A percentile compares a stretch with the other conserved stretches of the same genome.
These are phyloP conservation scores for Drosophila watanabei DNA, from an alignment of 1,140 invertebrate genomes.

Conservation along the genomic window DNA sequence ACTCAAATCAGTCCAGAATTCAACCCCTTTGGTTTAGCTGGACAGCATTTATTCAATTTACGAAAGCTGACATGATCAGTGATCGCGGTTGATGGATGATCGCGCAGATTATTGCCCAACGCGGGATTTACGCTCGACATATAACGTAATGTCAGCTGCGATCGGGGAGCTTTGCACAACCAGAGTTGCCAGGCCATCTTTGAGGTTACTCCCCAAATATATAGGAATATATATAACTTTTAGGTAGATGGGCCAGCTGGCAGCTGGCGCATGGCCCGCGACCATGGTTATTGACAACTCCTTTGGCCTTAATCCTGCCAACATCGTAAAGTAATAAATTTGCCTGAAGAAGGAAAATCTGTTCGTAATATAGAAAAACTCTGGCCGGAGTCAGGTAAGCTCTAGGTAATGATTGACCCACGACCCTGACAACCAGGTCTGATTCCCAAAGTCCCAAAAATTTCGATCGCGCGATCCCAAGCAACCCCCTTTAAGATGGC, in stretches of 20 bases:
- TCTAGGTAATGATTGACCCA: slow-evolving; percentile 51
- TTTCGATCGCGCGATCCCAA: slow-evolving; percentile 14
- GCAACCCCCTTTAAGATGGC: slow-evolving; percentile 48
- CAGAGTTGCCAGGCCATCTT: slow-evolving; percentile 67
- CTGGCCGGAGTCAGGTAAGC: slow-evolving; percentile 33
- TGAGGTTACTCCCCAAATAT: slow-evolving; percentile 60
- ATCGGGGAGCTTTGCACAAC: slow-evolving; percentile 64
- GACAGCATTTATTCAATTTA: slow-evolving; percentile 51
- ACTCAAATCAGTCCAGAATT: slow-evolving; percentile 7
- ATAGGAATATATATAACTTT: not conserved
- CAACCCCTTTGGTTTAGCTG: slow-evolving; percentile 30
- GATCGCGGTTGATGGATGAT: slow-evolving; percentile 44
- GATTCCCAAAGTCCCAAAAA: slow-evolving; percentile 24
- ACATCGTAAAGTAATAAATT: slow-evolving; percentile 79
- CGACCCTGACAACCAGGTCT: slow-evolving; percentile 13
- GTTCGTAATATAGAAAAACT: slow-evolving; percentile 17
- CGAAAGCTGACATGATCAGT: slow-evolving; percentile 39
- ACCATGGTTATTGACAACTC: slow-evolving; percentile 65
- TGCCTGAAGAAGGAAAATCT: slow-evolving; percentile 47
- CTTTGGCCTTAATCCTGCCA: slow-evolving; percentile 58
- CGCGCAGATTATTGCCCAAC: slow-evolving; percentile 38
- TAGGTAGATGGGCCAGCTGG: slow-evolving; percentile 54
- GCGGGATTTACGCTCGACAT: slow-evolving; percentile 53
- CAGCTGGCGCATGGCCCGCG: slow-evolving; percentile 61
- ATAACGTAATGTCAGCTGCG: slow-evolving; percentile 36